Evolutionary conservation across 2,113 vertebrate genomes (phyloP), one percentile per base, ranked within the genome.

Genomic region (Sylvicapra grimmia): DNA sequence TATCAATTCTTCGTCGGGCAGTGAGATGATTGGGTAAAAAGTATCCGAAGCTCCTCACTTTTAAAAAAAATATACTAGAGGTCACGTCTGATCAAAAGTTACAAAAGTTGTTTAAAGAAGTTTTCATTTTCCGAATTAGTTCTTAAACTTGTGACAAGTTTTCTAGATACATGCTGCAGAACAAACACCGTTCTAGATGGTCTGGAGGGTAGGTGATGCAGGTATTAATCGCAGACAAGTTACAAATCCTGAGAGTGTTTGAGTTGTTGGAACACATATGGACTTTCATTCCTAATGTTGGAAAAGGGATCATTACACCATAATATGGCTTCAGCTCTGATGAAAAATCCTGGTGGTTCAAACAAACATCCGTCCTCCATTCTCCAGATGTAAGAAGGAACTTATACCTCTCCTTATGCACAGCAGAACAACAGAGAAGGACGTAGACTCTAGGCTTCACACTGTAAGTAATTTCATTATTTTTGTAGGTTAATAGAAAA

Each of bases 1-100:
- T 99, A 99, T 98, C 99, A 99, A 59, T 99, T 99, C 90, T 99
- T 99, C 90, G 98, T 99, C 44, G 98, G 99, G 80, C 99, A 99
- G 91, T 99, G 98, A 0, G 99, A 99, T 89, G 89, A 90, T 15
- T 86, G 79, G 5, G 98, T 99, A 33, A 99, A 99, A 36, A 99
- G 93, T 99, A 99, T 97, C 98, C 99, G 98, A 99, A 99, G 97
- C 98, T 99, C 87, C 99, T 99, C 98, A 99, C 99, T 72, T 99
- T 99, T 68, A 99, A 97, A 99, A 99, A n/a, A 86, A 98, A 99
- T 82, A 99, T 99, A 11, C 80, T 99, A 97, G 99, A 99, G 97
- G 98, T 99, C 80, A 99, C 99, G 99, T 99, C 99, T 89, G 99
- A 99, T 51, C 97, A 98, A 65, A 99, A 99, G 97, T 98, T 99